Evolutionary conservation across 2,797 vertebrate genomes (phyloP), one percentile per base, ranked within the genome.

Genomic region (Takifugu rubripes): DNA sequence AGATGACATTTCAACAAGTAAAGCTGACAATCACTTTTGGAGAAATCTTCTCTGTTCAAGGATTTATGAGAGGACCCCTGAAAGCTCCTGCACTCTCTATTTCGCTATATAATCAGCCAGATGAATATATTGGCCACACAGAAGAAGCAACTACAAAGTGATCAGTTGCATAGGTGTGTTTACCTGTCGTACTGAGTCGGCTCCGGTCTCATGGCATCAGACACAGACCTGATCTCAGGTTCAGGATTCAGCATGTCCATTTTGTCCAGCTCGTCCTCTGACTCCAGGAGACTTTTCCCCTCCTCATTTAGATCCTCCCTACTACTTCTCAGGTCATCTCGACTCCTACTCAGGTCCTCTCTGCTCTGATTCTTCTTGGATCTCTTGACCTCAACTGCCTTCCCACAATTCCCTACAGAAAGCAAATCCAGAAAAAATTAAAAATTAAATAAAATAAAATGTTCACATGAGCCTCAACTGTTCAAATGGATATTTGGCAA

Each of bases 141-240:
- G 21, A 21, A 21, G 21, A 21, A 21, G 21, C 21, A 21, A 21
- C 21, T 21, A 21, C 21, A 21, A 21, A 21, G 21, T 21, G 21
- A 21, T 21, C 21, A 21, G 21, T 21, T 21, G 21, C 21, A 21
- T 21, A 21, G 21, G 21, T 21, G 21, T 21, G 36, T 14, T 57
- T 74, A 95, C 96, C 90, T 87, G 65, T 93, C 93, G 45, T 92
- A 93, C 11, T 95, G 93, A 0, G 90, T 93, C 56, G 89, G 75
- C 63, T 94, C 90, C 3, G 93, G 85, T 78, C 52, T 90, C 79
- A 86, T 90, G 29, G 84, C 77, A 17, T 74, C 74, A 0, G 90
- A 92, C 52, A 96, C 66, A 1, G 93, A 92, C 71, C 87, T 92
- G 68, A 84, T 90, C 50, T 77, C 83, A 55, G 78, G 46, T 64